Base-by-base conservation (phyloP, 64 coral and sea anemone genomes). In the Montipora foliosa region DNA sequence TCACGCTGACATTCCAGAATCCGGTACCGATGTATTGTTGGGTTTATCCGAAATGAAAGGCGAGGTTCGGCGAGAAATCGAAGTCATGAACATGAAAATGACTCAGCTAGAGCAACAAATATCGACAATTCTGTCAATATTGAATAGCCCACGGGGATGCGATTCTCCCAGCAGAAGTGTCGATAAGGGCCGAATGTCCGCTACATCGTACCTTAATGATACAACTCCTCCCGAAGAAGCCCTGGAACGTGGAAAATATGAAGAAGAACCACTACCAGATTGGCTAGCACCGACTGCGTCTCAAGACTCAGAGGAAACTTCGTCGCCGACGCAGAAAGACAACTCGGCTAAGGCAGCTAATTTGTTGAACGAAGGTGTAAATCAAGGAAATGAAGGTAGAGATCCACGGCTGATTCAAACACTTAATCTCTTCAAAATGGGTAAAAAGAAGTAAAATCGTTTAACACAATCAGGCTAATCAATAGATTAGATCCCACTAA, bases 51-150 rank as follows among this genome's bases (percentile, higher is more conserved):
- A 96, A 94, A 99, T 99, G 98, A 99, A 99, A 88, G 95, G 95
- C 25, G 98, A 99, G 59, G 98, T 99, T 5, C 83, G 98, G 44
- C 92, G 95, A 25, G 95, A 99, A 87, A 99, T 99, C 79, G 98
- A 99, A 77, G 79, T 94, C n/a, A 99, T 99, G 98, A 94, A 94
- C 47, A 92, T 89, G 79, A 99, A 99, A 76, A 99, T 99, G 98
- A 96, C 88, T 4, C 98, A 96, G 57, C 84, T 99, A 10, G 98
- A 99, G 86, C 88, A 94, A 5, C 95, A 99, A 52, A 95, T 99
- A 13, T 81, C 92, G 1, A 94, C 95, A 8, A 99, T 99, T 87
- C 75, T 99, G 1, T 73, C 90, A 50, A 71, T 99, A 14, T 77
- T 99, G 0, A 96, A 98, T 79, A 98, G 96, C 24, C 87, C 87